These are phyloP conservation scores for Eristalis pertinax DNA, from an alignment of 2,888 invertebrate species.

Conservation along the genomic window DNA sequence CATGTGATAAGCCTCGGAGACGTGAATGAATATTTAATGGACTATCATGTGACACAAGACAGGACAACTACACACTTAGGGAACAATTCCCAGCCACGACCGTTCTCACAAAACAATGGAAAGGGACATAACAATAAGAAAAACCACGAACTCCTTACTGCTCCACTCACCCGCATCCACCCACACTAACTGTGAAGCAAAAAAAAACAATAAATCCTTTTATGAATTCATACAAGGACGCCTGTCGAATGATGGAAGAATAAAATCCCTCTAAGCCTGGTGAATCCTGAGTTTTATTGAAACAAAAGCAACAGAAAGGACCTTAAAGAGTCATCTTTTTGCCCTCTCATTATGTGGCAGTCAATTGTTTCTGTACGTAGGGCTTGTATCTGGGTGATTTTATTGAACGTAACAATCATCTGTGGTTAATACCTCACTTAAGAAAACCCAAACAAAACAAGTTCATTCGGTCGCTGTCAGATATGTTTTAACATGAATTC, in stretches of 20 bases:
- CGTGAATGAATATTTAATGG: slow-evolving; percentile 27
- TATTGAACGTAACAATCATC: background rate
- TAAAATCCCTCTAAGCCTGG: slow-evolving; percentile 15
- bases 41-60: background rate
- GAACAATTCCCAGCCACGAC: slow-evolving; percentile 17
- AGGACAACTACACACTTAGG: background rate
- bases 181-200: background rate
- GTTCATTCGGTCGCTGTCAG: background rate
- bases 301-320: slow-evolving; percentile 5
- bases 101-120: background rate
- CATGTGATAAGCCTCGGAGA: slow-evolving; percentile 29
- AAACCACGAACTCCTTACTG: background rate
- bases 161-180: background rate
- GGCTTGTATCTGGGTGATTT: background rate
- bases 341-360: background rate
- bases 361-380: background rate
- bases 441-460: background rate
- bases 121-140: background rate
- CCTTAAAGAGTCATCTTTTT: background rate
- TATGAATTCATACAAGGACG: slow-evolving; percentile 32
- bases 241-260: slow-evolving; percentile 10
- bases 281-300: slow-evolving; percentile 23
- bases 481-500: background rate
- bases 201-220: slow-evolving; percentile 10
- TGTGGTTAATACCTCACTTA: slow-evolving; percentile 22